Percentiles rank a stretch among this genome's conserved stretches.
phyloP scores from a whole-genome alignment of 2,888 invertebrate species.

The Perithous albicinctus region DNA sequence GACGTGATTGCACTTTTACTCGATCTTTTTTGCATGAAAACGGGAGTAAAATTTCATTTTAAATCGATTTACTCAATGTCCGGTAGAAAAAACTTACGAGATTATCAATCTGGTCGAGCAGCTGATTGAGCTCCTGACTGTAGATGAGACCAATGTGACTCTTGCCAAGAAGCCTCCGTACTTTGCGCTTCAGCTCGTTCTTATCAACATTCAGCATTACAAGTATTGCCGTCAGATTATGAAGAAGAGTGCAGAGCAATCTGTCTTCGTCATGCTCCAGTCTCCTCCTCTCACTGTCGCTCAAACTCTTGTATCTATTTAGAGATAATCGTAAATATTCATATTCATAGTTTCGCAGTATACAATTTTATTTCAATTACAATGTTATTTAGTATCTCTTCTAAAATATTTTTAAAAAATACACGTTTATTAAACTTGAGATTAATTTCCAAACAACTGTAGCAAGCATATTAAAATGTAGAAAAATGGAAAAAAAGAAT shows the following conservation, averaged over 20 bases:
- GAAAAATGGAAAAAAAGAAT: too few species aligned
- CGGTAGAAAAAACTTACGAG: constrained; percentile 90
- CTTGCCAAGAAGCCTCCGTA: constrained; percentile 97
- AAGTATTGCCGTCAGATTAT: constrained; percentile 98
- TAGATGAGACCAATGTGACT: constrained; percentile 99
- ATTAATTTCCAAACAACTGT: too few species aligned
- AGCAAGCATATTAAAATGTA: too few species aligned
- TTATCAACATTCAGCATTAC: constrained; percentile 96
- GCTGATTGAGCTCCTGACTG: constrained; percentile 98
- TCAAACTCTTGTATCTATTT: constrained; percentile 93
- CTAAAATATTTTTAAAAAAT: neutral
- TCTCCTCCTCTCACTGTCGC: constrained; percentile 96
- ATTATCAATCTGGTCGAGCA: constrained; percentile 97
- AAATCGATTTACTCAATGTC: neutral
- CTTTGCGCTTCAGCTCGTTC: constrained; percentile 93
- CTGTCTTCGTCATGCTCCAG: constrained; percentile 99
- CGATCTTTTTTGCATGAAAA: too few species aligned
- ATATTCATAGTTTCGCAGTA: neutral
- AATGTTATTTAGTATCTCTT: neutral
- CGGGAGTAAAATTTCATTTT: too few species aligned
- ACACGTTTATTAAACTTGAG: too few species aligned
- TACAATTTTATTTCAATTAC: neutral
- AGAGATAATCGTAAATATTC: constrained; percentile 1
- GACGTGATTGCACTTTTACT: too few species aligned
- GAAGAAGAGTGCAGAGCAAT: constrained; percentile 96